phyloP scores from a whole-genome alignment of 2,888 invertebrate species.

The Drosophila imparisetae region DNA sequence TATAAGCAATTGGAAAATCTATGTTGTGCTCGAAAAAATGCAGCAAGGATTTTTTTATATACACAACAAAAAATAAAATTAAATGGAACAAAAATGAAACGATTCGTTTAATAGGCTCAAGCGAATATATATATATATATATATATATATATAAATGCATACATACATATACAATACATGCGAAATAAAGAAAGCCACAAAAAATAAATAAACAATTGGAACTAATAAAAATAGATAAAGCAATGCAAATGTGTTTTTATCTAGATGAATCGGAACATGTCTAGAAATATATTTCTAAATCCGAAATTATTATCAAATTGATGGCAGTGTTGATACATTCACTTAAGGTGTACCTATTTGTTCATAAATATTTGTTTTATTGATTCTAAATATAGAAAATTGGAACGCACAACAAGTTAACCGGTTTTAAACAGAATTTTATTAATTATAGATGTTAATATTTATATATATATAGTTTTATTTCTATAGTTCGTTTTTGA shows the following conservation, averaged over 20 bases:
- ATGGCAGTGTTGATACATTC: not conserved
- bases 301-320: not conserved
- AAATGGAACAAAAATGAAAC: conserved; percentile 8
- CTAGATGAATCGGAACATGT: not conserved
- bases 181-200: conserved; percentile 12
- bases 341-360: not conserved
- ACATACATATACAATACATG: conserved; percentile 31
- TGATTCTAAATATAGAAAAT: not conserved
- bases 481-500: conserved; percentile 5
- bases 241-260: conserved; percentile 21
- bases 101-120: conserved; percentile 35
- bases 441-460: conserved; percentile 2
- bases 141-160: conserved; percentile 2
- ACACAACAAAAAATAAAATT: conserved; percentile 9
- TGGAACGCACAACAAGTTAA: not conserved
- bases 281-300: not conserved
- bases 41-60: conserved; percentile 26
- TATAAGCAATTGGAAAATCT: conserved; percentile 53
- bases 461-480: conserved; percentile 14
- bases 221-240: conserved; percentile 36
- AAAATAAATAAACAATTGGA: conserved; percentile 39
- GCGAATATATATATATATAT: conserved; percentile 5
- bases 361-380: not conserved
- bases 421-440: not conserved
- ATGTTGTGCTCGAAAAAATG: conserved; percentile 37